Conservation (phyloP, 2,888 invertebrate genomes). For the Tetragonula carbonaria region DNA sequence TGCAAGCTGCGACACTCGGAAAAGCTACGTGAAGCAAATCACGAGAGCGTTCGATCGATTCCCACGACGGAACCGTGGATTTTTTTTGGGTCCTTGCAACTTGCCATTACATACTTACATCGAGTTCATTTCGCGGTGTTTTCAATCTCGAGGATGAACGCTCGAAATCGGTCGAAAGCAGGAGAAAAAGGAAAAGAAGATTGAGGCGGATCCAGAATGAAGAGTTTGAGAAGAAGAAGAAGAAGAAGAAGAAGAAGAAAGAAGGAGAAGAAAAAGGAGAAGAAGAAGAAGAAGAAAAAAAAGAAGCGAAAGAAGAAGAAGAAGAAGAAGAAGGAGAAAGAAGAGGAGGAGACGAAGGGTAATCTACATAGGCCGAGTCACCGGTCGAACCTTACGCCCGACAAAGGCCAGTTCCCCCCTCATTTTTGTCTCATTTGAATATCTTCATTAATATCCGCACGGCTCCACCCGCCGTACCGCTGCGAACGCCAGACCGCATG, state of each 20-base stretch:
- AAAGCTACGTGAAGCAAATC: background rate
- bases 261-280: conserved; percentile 12
- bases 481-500: conserved; percentile 72
- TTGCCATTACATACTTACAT: background rate
- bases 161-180: conserved; percentile 5
- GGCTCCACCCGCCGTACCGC: conserved; percentile 64
- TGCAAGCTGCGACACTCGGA: too few relatives aligned
- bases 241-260: conserved; percentile 18
- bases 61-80: background rate
- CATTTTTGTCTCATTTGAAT: conserved; percentile 83
- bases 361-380: conserved; percentile 82
- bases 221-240: conserved; percentile 62
- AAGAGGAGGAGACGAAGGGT: conserved; percentile 63
- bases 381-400: conserved; percentile 82
- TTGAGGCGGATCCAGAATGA: conserved; percentile 64
- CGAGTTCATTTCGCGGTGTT: background rate
- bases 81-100: background rate
- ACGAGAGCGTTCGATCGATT: background rate
- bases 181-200: conserved; percentile 40
- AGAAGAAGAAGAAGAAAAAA: conserved; percentile 61
- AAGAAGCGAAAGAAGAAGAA: conserved; percentile 14
- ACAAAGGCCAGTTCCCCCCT: conserved; percentile 83
- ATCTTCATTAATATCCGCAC: conserved; percentile 82
- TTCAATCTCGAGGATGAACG: background rate
- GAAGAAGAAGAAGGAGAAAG: conserved; percentile 46